Base-by-base conservation (phyloP, 2,888 invertebrate species). In the Epinotia nisella region DNA sequence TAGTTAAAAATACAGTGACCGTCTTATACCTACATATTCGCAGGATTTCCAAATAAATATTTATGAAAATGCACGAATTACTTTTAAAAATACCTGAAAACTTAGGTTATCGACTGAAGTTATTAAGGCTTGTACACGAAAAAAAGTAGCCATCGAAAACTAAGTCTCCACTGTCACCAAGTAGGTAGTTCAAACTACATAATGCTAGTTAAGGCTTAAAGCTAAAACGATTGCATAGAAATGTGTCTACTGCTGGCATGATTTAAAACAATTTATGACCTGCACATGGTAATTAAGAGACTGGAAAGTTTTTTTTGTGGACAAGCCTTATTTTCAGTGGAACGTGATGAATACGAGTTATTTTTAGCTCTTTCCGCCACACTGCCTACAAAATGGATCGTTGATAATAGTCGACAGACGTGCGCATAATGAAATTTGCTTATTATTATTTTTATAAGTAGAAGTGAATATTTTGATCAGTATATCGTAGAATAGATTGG, bases 351-450 rank as follows among this genome's bases (percentile, higher is more conserved):
- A 35, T 53, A 4, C 2, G 35, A 49, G 29, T 53, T 64, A 64
- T 64, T 64, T 64, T 17, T 35, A 64, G 64, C 35, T 35, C 13
- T 35, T 65, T 53, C 53, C 65, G 35, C 35, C 19, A 53, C 35
- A 19, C 39, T 53, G 65, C 53, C 65, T 35, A 39, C 53, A 55
- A 21, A 65, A 55, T 53, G 21, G 24, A 2, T 13, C 35, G 51
- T 35, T 29, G 35, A 65, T 51, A 51, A 19, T 35, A 35, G 64
- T 51, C 21, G 1, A 2, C 11, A 10, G 5, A 56, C n/a, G 13
- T 49, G 49, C n/a, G n/a, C 13, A n/a, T n/a, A n/a, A 7, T n/a
- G 1, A 49, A n/a, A 13, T 45, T 1, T 45, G 45, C 45, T 35
- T 35, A 35, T 9, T 9, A 9, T 7, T 15, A 15, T 5, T 49